Evolutionary conservation across 2,888 invertebrate species (phyloP).

Genomic region (Nysson spinosus): DNA sequence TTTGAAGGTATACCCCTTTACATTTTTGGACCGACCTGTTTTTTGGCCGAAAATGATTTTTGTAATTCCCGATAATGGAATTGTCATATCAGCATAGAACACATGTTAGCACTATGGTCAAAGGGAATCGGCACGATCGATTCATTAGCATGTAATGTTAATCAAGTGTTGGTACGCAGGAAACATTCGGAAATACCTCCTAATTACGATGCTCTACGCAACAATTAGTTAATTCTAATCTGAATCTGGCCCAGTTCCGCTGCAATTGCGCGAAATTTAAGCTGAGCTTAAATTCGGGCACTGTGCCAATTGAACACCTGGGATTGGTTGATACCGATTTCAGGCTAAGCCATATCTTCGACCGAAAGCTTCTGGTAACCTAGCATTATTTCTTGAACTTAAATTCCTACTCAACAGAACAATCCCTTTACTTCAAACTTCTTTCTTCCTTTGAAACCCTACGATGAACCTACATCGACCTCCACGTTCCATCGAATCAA

Average conservation of each 20-base stretch:
- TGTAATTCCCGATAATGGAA: no score
- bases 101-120: background rate
- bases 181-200: constrained; percentile 22
- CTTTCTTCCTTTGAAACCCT: no score
- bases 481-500: no score
- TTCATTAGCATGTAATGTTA: constrained; percentile 25
- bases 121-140: constrained; percentile 3
- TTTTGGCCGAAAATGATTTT: no score
- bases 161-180: constrained; percentile 41
- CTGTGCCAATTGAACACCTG: constrained; percentile 58
- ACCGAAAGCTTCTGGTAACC: constrained; percentile 48
- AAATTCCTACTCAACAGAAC: constrained; percentile 7
- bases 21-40: no score
- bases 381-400: constrained; percentile 47
- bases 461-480: no score
- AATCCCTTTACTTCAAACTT: background rate
- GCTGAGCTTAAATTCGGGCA: constrained; percentile 59
- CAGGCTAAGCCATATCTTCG: constrained; percentile 43
- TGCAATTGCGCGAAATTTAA: constrained; percentile 51
- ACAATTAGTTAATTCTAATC: constrained; percentile 65
- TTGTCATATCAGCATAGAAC: background rate
- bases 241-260: constrained; percentile 52
- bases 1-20: no score
- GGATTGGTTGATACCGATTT: constrained; percentile 56
- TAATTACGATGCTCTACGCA: constrained; percentile 54